phyloP scores from a whole-genome alignment of 2,113 vertebrate species.

The Amblyopsis rosae region DNA sequence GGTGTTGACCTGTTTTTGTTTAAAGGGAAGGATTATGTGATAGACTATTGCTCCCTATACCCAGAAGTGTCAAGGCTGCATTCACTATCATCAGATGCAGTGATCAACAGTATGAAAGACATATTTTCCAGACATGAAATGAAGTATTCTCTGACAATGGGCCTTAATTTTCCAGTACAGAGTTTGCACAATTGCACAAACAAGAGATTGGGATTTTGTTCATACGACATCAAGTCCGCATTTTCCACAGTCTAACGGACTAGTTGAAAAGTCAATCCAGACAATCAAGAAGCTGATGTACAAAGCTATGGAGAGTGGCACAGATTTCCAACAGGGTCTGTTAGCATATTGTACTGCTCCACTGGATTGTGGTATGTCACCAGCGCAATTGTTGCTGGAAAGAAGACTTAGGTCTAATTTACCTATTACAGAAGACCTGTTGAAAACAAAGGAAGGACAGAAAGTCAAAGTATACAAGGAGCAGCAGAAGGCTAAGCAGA shows the following conservation, averaged over 20 bases:
- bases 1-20: not conserved
- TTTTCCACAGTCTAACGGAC: not conserved
- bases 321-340: too few species aligned
- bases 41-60: not conserved
- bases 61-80: not conserved
- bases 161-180: not conserved
- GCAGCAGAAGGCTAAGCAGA: constrained; percentile 1
- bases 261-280: not conserved
- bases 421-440: not conserved
- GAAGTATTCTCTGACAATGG: too few species aligned
- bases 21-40: not conserved
- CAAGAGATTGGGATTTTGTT: not conserved
- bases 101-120: not conserved
- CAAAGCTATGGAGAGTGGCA: not conserved
- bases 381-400: too few species aligned
- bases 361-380: too few species aligned
- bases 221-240: not conserved
- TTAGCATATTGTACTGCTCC: too few species aligned
- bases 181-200: not conserved
- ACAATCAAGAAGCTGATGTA: not conserved
- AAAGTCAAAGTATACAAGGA: not conserved
- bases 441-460: not conserved
- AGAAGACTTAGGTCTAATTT: not conserved
- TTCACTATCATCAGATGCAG: not conserved
- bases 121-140: not conserved